These are phyloP conservation scores for Hydrophis major DNA, from an alignment of 2,797 vertebrate species.

Conservation along the genomic window DNA sequence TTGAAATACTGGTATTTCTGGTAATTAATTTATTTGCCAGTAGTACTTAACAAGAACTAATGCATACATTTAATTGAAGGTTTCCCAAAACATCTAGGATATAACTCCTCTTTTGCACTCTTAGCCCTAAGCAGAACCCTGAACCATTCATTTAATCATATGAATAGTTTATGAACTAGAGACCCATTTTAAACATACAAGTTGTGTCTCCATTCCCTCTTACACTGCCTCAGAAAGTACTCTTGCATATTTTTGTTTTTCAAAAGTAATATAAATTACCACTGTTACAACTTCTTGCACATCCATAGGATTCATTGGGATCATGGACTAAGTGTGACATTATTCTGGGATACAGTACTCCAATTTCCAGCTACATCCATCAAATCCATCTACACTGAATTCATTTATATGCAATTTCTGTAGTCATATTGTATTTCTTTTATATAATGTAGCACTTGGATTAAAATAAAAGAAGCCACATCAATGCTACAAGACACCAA, in stretches of 20 bases:
- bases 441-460: background rate
- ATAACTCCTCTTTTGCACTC: background rate
- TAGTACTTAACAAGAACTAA: constrained; percentile 9
- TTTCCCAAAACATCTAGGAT: background rate
- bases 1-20: constrained; percentile 28
- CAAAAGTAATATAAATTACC: background rate
- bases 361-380: background rate
- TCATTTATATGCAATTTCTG: background rate
- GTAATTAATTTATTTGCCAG: constrained; percentile 9
- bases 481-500: constrained; percentile 6
- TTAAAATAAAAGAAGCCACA: background rate
- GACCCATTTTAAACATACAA: background rate
- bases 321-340: background rate
- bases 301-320: background rate
- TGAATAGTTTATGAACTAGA: background rate
- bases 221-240: background rate
- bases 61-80: background rate
- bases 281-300: background rate
- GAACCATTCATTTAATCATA: background rate
- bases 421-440: background rate
- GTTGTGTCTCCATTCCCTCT: background rate
- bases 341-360: background rate
- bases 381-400: background rate
- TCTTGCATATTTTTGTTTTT: background rate
- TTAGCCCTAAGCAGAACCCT: background rate